phyloP scores from a whole-genome alignment of 2,888 invertebrate genomes.

The Bugula neritina region DNA sequence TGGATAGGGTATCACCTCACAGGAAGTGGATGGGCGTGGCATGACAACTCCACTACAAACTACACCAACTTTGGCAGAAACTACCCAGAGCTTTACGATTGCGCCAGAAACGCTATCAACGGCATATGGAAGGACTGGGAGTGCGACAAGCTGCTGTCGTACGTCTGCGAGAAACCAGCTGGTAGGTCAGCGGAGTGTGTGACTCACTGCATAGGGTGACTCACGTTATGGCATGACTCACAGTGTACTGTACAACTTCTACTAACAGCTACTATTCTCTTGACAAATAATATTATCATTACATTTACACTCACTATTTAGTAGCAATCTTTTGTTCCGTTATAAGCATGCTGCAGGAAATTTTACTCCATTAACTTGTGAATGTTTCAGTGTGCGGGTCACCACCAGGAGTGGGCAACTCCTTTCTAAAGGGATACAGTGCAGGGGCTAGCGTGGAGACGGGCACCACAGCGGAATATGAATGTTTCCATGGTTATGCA shows the following conservation, averaged over 20 bases:
- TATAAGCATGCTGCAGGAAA: too few relatives aligned
- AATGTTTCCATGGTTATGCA: not conserved
- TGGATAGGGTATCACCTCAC: not conserved
- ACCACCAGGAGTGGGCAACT: not conserved
- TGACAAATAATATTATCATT: too few relatives aligned
- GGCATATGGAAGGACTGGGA: conserved; percentile 10
- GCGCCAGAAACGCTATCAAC: not conserved
- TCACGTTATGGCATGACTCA: too few relatives aligned
- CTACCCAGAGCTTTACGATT: conserved; percentile 12
- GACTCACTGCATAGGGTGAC: too few relatives aligned
- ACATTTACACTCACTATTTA: too few relatives aligned
- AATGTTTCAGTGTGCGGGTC: too few relatives aligned
- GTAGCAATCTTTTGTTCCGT: too few relatives aligned
- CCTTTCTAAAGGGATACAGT: not conserved
- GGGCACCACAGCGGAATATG: not conserved
- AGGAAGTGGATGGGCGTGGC: not conserved
- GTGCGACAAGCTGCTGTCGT: not conserved
- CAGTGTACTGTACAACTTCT: too few relatives aligned
- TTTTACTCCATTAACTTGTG: too few relatives aligned
- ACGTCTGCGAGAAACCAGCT: conserved; percentile 20
- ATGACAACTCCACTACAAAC: not conserved
- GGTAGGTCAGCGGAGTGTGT: not conserved
- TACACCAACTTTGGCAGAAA: conserved; percentile 1
- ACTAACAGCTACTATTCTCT: too few relatives aligned
- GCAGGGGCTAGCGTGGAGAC: not conserved